These are phyloP conservation scores for Typhlichthys subterraneus DNA, from an alignment of 2,797 vertebrate genomes.

Conservation along the genomic window DNA sequence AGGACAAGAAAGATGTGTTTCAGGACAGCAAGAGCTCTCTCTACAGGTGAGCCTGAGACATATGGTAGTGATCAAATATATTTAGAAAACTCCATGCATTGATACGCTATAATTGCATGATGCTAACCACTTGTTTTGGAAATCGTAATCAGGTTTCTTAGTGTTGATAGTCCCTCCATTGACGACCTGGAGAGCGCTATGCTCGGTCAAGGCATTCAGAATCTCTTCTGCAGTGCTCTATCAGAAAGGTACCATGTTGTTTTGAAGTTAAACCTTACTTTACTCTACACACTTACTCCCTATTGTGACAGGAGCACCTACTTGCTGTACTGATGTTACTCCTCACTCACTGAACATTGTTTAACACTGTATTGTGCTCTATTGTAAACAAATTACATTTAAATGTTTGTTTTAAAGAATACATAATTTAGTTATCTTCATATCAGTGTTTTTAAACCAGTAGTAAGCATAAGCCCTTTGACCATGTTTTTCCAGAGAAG, in stretches of 20 bases:
- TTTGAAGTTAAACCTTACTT: background rate
- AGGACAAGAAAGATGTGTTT: constrained; percentile 78
- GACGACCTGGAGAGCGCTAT: constrained; percentile 59
- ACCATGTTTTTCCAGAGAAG: constrained; percentile 65
- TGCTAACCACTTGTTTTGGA: background rate
- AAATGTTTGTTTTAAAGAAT: too few relatives aligned
- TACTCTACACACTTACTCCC: background rate
- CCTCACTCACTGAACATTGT: too few relatives aligned
- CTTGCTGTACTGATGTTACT: background rate
- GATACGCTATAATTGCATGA: background rate
- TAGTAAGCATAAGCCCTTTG: background rate
- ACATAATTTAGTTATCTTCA: too few relatives aligned
- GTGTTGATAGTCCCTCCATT: constrained; percentile 25
- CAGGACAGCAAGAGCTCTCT: constrained; percentile 87
- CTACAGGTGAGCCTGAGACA: constrained; percentile 74
- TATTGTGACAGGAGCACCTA: too few relatives aligned
- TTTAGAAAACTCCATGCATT: too few relatives aligned
- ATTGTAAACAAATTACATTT: too few relatives aligned
- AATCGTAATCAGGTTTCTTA: constrained; percentile 67
- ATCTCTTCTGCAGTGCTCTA: constrained; percentile 37
- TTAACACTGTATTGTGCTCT: too few relatives aligned
- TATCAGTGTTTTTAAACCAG: too few relatives aligned
- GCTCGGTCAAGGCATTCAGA: constrained; percentile 58
- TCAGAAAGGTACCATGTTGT: constrained; percentile 41
- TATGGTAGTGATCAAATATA: background rate